Percentiles rank a stretch among this genome's conserved stretches.
phyloP scores from a whole-genome alignment of 2,888 invertebrate species.

The Cryptus armator region DNA sequence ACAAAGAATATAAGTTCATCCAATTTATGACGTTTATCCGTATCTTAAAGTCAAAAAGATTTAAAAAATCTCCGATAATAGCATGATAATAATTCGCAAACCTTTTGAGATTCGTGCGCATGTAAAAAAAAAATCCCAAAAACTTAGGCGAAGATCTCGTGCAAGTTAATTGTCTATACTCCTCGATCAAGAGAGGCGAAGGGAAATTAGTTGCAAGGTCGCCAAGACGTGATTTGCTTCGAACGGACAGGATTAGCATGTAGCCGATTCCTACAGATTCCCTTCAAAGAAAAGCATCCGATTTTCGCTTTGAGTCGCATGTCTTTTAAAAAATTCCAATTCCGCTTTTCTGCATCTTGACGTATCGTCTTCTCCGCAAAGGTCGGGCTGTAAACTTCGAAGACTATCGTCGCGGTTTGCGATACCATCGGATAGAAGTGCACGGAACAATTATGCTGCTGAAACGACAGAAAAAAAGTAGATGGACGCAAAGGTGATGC shows the following conservation, averaged over 20 bases:
- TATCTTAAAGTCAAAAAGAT: background rate
- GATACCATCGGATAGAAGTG: background rate
- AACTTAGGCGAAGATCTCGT: conserved; percentile 19
- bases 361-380: background rate
- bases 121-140: background rate
- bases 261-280: conserved; percentile 31
- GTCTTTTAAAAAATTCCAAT: conserved; percentile 19
- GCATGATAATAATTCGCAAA: background rate
- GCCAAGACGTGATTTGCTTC: background rate
- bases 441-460: background rate
- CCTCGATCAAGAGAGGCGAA: background rate
- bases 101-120: background rate
- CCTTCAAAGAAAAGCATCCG: background rate
- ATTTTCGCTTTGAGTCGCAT: conserved; percentile 35
- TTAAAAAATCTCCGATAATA: background rate
- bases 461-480: conserved; percentile 11
- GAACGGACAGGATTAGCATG: conserved; percentile 33
- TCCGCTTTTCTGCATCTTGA: background rate
- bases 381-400: conserved; percentile 7
- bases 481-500: conserved; percentile 17
- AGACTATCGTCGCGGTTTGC: background rate
- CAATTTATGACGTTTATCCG: background rate
- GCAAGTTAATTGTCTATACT: conserved; percentile 20
- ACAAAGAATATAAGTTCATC: too few relatives aligned
- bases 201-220: conserved; percentile 25